phyloP scores from a whole-genome alignment of 2,113 vertebrate species.

The Lycocorax pyrrhopterus region DNA sequence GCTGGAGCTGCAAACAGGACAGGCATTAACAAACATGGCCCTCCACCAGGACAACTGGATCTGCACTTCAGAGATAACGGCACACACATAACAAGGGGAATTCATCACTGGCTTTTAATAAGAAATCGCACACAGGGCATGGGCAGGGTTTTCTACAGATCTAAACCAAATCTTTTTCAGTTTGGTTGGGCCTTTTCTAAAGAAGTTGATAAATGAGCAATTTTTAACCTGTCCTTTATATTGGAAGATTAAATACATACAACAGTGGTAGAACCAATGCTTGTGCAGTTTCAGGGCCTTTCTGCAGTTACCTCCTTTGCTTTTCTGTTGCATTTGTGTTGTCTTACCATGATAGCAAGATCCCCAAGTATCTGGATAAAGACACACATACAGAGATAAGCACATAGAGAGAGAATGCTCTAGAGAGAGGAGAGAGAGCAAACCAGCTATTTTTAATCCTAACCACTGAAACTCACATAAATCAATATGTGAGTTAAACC shows the following conservation, averaged over 20 bases:
- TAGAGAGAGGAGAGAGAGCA: neutral
- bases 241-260: neutral
- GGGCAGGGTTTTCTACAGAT: neutral
- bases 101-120: neutral
- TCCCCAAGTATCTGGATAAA: neutral
- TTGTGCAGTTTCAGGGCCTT: neutral
- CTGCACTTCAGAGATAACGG: neutral
- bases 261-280: neutral
- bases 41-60: neutral
- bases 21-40: neutral
- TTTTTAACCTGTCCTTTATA: neutral
- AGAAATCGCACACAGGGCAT: neutral
- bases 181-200: neutral
- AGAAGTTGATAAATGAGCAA: neutral
- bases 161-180: neutral
- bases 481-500: neutral
- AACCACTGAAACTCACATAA: neutral
- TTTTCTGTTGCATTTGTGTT: neutral
- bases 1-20: neutral
- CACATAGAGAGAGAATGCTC: neutral
- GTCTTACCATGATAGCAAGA: neutral
- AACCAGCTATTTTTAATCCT: neutral
- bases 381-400: neutral
- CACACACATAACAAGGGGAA: neutral
- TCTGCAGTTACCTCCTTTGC: neutral